These are phyloP conservation scores for Oryzias woworae DNA, from an alignment of 2,113 vertebrate species.

Conservation along the genomic window DNA sequence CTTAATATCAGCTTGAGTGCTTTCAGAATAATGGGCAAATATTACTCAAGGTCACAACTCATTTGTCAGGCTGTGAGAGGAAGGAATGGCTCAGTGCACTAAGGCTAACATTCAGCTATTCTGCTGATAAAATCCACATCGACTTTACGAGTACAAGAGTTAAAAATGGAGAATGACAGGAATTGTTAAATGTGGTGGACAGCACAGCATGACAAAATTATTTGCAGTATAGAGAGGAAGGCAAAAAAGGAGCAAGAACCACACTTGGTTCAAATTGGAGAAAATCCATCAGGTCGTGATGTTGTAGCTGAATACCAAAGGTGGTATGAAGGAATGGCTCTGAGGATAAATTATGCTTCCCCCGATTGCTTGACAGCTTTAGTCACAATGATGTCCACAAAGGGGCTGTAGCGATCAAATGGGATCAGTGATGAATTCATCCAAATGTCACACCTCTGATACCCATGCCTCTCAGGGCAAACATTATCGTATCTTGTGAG, in stretches of 20 bases:
- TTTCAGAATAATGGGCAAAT: slow-evolving; percentile 78
- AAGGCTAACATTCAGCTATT: slow-evolving; percentile 67
- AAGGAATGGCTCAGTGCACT: slow-evolving; percentile 63
- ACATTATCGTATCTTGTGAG: slow-evolving; percentile 66
- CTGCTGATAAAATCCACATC: slow-evolving; percentile 64
- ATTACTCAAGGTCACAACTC: slow-evolving; percentile 80
- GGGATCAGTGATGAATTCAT: slow-evolving; percentile 67
- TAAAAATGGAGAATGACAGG: slow-evolving; percentile 63
- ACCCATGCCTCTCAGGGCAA: slow-evolving; percentile 45
- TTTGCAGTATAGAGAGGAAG: slow-evolving; percentile 17
- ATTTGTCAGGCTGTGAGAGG: slow-evolving; percentile 78
- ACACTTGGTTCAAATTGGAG: slow-evolving; percentile 47
- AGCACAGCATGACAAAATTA: slow-evolving; percentile 38
- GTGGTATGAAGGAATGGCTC: slow-evolving; percentile 64
- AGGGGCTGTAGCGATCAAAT: slow-evolving; percentile 64
- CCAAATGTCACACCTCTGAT: slow-evolving; percentile 63
- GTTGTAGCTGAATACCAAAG: slow-evolving; percentile 60
- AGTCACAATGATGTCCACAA: slow-evolving; percentile 68
- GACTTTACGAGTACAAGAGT: slow-evolving; percentile 66
- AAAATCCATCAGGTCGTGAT: slow-evolving; percentile 68
- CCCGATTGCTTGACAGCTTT: slow-evolving; percentile 61
- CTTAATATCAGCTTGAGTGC: slow-evolving; percentile 78
- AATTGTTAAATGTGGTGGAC: slow-evolving; percentile 33
- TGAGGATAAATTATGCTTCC: slow-evolving; percentile 63
- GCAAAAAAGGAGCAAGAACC: slow-evolving; percentile 32